These are phyloP conservation scores for Abrostola triplasia DNA, from an alignment of 2,888 invertebrate genomes.

Conservation along the genomic window DNA sequence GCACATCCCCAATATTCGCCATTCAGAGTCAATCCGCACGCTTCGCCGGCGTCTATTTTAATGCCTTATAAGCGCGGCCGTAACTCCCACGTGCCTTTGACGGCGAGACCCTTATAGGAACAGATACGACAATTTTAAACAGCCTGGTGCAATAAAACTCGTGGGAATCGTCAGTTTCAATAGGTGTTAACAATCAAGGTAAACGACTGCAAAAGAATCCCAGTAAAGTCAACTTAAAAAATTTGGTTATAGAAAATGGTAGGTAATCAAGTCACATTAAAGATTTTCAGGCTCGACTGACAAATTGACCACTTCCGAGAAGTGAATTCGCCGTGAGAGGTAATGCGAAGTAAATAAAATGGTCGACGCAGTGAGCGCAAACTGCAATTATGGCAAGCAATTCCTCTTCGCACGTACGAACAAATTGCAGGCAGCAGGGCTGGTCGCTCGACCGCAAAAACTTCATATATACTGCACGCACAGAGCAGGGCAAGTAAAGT, in stretches of 20 bases:
- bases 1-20: slow-evolving; percentile 70
- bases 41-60: slow-evolving; percentile 68
- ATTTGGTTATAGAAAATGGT: slow-evolving; percentile 52
- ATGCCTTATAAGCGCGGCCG: slow-evolving; percentile 71
- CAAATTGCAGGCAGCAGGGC: slow-evolving; percentile 79
- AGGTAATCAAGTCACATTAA: slow-evolving; percentile 63
- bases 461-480: slow-evolving; percentile 46
- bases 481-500: slow-evolving; percentile 44
- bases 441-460: slow-evolving; percentile 53
- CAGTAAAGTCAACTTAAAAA: slow-evolving; percentile 48
- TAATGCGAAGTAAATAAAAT: slow-evolving; percentile 68
- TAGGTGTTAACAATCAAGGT: slow-evolving; percentile 33
- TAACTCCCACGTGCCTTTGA: slow-evolving; percentile 60
- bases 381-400: slow-evolving; percentile 79
- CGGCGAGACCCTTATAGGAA: slow-evolving; percentile 45
- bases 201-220: slow-evolving; percentile 17
- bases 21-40: slow-evolving; percentile 73
- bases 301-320: slow-evolving; percentile 75
- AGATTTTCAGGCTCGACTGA: slow-evolving; percentile 59
- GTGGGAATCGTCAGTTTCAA: slow-evolving; percentile 11
- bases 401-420: slow-evolving; percentile 83
- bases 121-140: slow-evolving; percentile 39
- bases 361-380: slow-evolving; percentile 59
- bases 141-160: slow-evolving; percentile 30
- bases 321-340: slow-evolving; percentile 66